Evolutionary conservation across 2,888 invertebrate genomes (phyloP).

Genomic region (Phragmatobia fuliginosa): DNA sequence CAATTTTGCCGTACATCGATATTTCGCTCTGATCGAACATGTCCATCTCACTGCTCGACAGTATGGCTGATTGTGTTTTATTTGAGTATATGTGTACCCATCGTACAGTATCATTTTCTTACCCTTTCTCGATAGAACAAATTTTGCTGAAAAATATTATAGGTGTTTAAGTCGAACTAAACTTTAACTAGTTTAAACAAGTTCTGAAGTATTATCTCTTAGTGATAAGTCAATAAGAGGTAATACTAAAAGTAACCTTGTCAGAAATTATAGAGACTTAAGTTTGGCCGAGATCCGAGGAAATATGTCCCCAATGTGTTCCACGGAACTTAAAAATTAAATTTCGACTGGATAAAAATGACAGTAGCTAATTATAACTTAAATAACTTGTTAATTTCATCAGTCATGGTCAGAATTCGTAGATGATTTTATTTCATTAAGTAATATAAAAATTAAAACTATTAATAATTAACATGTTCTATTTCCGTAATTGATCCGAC

Average conservation of each 20-base stretch:
- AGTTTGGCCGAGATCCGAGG: background rate
- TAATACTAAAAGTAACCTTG: background rate
- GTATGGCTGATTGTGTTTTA: background rate
- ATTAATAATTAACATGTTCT: background rate
- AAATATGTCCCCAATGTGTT: background rate
- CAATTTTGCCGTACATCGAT: constrained; percentile 33
- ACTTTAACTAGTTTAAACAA: background rate
- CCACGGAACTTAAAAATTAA: background rate
- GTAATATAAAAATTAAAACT: background rate
- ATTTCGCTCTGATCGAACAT: constrained; percentile 32
- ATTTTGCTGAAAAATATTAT: constrained; percentile 11
- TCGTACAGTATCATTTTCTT: constrained; percentile 29
- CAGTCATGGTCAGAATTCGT: background rate
- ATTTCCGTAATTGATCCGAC: constrained; percentile 6
- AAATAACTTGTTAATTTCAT: background rate
- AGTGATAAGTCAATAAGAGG: background rate
- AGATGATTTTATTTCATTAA: background rate
- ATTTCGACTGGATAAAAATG: background rate
- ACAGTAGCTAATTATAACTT: too few relatives aligned
- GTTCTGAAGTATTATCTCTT: background rate
- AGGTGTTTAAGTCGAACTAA: background rate
- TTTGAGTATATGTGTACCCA: constrained; percentile 14
- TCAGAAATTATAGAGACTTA: background rate
- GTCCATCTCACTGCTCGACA: constrained; percentile 27
- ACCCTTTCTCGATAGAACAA: constrained; percentile 16